Conservation (phyloP, 2,113 vertebrate genomes). For the Hemicordylus capensis region DNA sequence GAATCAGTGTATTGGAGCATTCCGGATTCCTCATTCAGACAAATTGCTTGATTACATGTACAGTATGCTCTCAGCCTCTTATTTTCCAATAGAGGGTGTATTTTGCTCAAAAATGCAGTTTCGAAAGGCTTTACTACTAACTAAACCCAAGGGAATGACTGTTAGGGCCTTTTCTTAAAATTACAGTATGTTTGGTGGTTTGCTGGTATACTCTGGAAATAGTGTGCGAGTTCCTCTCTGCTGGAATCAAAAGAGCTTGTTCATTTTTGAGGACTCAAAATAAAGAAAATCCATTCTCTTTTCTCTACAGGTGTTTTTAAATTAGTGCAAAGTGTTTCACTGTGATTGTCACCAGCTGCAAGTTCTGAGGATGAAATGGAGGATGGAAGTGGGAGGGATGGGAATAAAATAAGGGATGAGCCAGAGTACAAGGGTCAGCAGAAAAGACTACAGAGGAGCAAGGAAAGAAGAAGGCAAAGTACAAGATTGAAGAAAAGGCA, state of each 20-base stretch:
- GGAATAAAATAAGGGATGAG: neutral
- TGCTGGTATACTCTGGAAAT: neutral
- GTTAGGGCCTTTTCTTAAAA: neutral
- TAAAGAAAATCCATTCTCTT: neutral
- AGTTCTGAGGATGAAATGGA: neutral
- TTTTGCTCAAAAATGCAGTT: conserved; percentile 9
- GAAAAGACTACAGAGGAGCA: neutral
- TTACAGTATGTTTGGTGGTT: neutral
- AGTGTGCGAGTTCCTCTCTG: neutral
- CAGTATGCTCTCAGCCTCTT: conserved; percentile 30
- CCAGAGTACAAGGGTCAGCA: neutral
- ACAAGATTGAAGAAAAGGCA: neutral
- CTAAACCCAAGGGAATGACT: neutral
- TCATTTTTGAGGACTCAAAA: conserved; percentile 32
- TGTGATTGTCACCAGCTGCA: neutral
- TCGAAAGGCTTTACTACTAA: conserved; percentile 10
- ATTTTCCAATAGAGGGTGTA: conserved; percentile 47
- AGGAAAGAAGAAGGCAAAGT: too few species aligned
- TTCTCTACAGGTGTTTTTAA: neutral
- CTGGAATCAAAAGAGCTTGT: conserved; percentile 37
- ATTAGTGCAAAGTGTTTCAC: neutral
- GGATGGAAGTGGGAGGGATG: neutral
- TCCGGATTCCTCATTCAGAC: conserved; percentile 40
- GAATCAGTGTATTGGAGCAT: conserved; percentile 41
- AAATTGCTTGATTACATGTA: conserved; percentile 42